A percentile compares a stretch with the other conserved stretches of the same genome.
phyloP scores from a whole-genome alignment of 2,888 invertebrate species.

The Cheiracanthium punctorium region DNA sequence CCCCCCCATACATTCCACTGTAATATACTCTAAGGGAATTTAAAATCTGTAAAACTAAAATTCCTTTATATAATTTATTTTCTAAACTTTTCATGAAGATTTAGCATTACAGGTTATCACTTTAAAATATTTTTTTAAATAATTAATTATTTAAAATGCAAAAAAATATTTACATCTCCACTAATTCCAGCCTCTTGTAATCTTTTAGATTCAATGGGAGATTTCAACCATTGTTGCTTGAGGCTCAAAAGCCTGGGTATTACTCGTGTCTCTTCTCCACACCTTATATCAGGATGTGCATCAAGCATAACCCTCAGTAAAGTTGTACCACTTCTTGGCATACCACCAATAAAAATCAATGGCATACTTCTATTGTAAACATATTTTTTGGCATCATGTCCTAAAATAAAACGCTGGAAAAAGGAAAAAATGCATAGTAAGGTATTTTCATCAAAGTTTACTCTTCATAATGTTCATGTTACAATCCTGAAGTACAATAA shows the following conservation, averaged over 20 bases:
- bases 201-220: slow-evolving; percentile 91
- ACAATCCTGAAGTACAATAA: not conserved
- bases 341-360: slow-evolving; percentile 97
- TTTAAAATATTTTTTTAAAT: no score
- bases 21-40: no score
- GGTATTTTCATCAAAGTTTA: not conserved
- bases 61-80: no score
- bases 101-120: no score
- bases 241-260: slow-evolving; percentile 97
- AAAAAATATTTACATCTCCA: slow-evolving; percentile 81
- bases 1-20: no score
- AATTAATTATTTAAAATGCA: no score
- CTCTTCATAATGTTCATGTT: not conserved
- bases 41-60: no score
- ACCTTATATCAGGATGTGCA: slow-evolving; percentile 96
- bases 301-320: slow-evolving; percentile 98
- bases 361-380: slow-evolving; percentile 90
- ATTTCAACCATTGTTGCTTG: slow-evolving; percentile 95
- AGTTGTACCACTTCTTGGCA: slow-evolving; percentile 97
- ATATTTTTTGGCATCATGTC: slow-evolving; percentile 70
- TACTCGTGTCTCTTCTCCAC: slow-evolving; percentile 97
- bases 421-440: not conserved
- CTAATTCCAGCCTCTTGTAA: slow-evolving; percentile 95
- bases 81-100: no score
- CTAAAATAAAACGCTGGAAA: slow-evolving; percentile 65